Percentiles rank a stretch among this genome's conserved stretches.
These are phyloP conservation scores for Drosophila lacertosa DNA, from an alignment of 1,140 invertebrate species.

Conservation along the genomic window DNA sequence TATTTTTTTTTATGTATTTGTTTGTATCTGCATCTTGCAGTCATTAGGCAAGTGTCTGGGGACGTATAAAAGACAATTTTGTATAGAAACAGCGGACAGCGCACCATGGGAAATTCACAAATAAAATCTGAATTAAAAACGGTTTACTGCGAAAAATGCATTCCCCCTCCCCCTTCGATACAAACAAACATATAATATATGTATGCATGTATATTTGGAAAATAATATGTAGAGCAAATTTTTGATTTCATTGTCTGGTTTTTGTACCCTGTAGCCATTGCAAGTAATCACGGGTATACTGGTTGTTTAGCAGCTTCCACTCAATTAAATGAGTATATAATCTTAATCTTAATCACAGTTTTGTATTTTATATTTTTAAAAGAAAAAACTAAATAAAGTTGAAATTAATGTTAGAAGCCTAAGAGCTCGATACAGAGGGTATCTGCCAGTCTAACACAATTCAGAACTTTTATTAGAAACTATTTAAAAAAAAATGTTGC, in stretches of 20 bases:
- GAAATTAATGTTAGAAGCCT: too few species aligned
- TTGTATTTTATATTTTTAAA: too few species aligned
- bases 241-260: slow-evolving; percentile 27
- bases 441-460: too few species aligned
- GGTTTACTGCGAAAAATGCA: slow-evolving; percentile 42
- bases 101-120: slow-evolving; percentile 25
- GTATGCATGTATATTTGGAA: slow-evolving; percentile 9
- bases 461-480: too few species aligned
- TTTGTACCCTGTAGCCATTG: too few species aligned
- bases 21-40: slow-evolving; percentile 31
- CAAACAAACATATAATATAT: not conserved
- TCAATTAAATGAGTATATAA: too few species aligned
- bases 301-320: slow-evolving; percentile 17
- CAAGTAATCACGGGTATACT: not conserved
- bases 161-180: too few species aligned
- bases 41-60: slow-evolving; percentile 48
- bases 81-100: slow-evolving; percentile 1
- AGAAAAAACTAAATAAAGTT: too few species aligned
- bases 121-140: not conserved
- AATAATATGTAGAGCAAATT: slow-evolving; percentile 26
- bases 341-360: too few species aligned
- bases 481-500: too few species aligned
- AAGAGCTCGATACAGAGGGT: too few species aligned
- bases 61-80: slow-evolving; percentile 33
- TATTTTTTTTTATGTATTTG: slow-evolving; percentile 6